phyloP scores from a whole-genome alignment of 1,140 invertebrate genomes.

The Trachymyrmex septentrionalis region DNA sequence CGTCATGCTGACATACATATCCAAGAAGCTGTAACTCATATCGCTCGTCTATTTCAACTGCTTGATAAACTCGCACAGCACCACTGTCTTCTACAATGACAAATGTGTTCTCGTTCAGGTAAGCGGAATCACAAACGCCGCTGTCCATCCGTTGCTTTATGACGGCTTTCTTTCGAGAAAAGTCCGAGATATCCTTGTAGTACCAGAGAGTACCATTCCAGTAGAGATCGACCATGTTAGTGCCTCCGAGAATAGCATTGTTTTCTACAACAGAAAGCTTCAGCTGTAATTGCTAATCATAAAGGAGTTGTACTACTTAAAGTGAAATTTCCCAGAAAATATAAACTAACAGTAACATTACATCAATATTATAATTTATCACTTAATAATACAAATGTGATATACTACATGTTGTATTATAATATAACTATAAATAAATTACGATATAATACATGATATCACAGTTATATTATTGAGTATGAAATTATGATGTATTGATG shows the following conservation, averaged over 20 bases:
- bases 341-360: too few species aligned
- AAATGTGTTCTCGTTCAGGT: constrained; percentile 78
- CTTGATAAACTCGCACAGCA: constrained; percentile 77
- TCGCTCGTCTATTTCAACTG: constrained; percentile 57
- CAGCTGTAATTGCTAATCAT: too few species aligned
- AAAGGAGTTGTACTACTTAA: too few species aligned
- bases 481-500: too few species aligned
- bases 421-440: too few species aligned
- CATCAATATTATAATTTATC: too few species aligned
- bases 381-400: too few species aligned
- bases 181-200: constrained; percentile 75
- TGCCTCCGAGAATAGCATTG: constrained; percentile 81
- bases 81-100: constrained; percentile 82
- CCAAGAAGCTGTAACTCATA: constrained; percentile 71
- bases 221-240: constrained; percentile 81
- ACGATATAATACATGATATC: too few species aligned
- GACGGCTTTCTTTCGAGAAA: constrained; percentile 72
- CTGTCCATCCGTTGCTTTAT: constrained; percentile 73
- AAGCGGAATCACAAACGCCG: constrained; percentile 76
- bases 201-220: constrained; percentile 82
- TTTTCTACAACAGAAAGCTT: constrained; percentile 77
- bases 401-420: too few species aligned
- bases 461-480: too few species aligned
- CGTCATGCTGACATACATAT: constrained; percentile 81
- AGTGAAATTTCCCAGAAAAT: too few species aligned